Evolutionary conservation across 2,888 invertebrate genomes (phyloP).

Genomic region (Thecocarcelia acutangulata): DNA sequence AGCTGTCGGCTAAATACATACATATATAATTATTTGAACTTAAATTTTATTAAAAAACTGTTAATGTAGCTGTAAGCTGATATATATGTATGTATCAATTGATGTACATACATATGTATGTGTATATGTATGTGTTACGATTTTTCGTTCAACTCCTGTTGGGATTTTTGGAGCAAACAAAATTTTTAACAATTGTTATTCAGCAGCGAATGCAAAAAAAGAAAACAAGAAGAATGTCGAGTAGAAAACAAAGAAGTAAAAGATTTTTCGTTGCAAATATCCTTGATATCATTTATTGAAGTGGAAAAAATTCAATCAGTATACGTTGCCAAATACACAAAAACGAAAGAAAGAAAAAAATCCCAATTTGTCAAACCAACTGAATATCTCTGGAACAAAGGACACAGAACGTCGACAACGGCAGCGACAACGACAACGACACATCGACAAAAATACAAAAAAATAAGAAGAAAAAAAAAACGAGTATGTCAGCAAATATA

Average conservation of each 20-base stretch:
- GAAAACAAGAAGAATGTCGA: conserved; percentile 7
- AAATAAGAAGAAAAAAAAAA: conserved; percentile 14
- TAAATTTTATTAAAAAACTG: too few species aligned
- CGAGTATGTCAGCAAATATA: conserved; percentile 58
- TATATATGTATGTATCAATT: too few species aligned
- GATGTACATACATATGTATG: neutral
- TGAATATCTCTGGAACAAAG: conserved; percentile 50
- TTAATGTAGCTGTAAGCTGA: too few species aligned
- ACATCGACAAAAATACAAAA: too few species aligned
- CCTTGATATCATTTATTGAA: conserved; percentile 80
- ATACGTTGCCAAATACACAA: conserved; percentile 77
- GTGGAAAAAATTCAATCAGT: conserved; percentile 80
- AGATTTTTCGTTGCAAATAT: conserved; percentile 76
- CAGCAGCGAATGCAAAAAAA: conserved; percentile 44
- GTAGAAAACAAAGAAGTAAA: conserved; percentile 36
- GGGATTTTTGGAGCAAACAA: conserved; percentile 50
- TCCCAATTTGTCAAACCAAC: conserved; percentile 56
- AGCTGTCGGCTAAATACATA: too few species aligned
- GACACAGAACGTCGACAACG: conserved; percentile 25
- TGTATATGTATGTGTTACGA: too few species aligned
- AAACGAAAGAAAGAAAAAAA: conserved; percentile 61
- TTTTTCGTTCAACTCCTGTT: conserved; percentile 26
- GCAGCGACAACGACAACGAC: too few species aligned
- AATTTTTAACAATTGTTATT: conserved; percentile 54
- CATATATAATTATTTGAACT: too few species aligned